Percentiles rank a stretch among this genome's conserved stretches.
Evolutionary conservation across 2,797 vertebrate genomes (phyloP).

Genomic region (Artibeus jamaicensis): DNA sequence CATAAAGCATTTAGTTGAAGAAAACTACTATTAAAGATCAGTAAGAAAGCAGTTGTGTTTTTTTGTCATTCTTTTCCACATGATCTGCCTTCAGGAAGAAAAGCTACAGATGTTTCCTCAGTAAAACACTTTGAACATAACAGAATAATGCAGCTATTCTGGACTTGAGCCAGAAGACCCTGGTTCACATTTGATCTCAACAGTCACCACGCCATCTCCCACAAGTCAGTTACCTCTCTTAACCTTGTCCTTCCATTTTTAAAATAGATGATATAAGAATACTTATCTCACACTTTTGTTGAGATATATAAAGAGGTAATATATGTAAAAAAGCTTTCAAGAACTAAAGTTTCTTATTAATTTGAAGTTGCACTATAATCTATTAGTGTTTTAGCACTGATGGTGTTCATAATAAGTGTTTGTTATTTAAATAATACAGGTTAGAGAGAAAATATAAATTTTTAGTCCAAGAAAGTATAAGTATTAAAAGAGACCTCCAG

Average conservation of each 20-base stretch:
- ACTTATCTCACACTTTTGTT: background rate
- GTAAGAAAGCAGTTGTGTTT: background rate
- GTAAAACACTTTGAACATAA: background rate
- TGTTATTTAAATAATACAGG: constrained; percentile 4
- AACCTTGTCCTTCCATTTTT: background rate
- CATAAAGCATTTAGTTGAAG: background rate
- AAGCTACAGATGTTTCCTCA: constrained; percentile 57
- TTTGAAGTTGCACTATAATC: background rate
- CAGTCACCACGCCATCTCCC: background rate
- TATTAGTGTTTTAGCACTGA: background rate
- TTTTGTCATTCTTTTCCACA: background rate
- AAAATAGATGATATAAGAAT: background rate
- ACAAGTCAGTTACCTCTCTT: background rate
- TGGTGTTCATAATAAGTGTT: background rate
- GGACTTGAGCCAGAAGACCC: background rate
- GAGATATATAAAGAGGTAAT: background rate
- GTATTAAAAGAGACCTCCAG: background rate
- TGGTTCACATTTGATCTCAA: background rate
- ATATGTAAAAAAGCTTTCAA: background rate
- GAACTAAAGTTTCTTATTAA: background rate
- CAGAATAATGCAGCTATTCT: background rate
- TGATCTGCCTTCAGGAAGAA: background rate
- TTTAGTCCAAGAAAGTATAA: background rate
- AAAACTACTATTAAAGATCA: background rate
- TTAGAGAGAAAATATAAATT: background rate